Conservation (phyloP, 2,888 invertebrate genomes). For the Hybos culiciformis region DNA sequence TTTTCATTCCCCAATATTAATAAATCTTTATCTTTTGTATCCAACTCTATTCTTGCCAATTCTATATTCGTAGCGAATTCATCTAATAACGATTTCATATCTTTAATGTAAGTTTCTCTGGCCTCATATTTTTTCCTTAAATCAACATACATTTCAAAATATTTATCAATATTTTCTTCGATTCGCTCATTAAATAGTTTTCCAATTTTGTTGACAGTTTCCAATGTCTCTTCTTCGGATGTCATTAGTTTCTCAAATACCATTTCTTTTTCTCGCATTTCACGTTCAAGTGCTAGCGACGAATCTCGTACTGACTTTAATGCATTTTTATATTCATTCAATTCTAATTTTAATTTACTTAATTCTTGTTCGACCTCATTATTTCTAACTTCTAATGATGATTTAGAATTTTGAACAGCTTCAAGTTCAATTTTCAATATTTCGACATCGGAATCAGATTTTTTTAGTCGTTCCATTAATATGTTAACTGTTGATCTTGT, state of each 20-base stretch:
- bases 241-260: slow-evolving; percentile 32
- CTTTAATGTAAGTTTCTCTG: slow-evolving; percentile 33
- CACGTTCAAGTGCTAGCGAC: slow-evolving; percentile 28
- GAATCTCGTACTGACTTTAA: slow-evolving; percentile 25
- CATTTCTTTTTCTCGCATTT: slow-evolving; percentile 34
- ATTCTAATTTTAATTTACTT: slow-evolving; percentile 22
- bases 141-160: slow-evolving; percentile 32
- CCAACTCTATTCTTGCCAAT: slow-evolving; percentile 32
- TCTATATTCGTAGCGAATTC: slow-evolving; percentile 35
- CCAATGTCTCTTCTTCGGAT: slow-evolving; percentile 34
- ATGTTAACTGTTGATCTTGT: slow-evolving; percentile 35
- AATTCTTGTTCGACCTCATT: slow-evolving; percentile 25
- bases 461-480: slow-evolving; percentile 34
- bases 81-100: slow-evolving; percentile 35
- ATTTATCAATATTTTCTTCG: slow-evolving; percentile 31
- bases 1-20: slow-evolving; percentile 29
- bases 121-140: slow-evolving; percentile 33
- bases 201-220: slow-evolving; percentile 36
- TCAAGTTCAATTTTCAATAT: slow-evolving; percentile 31
- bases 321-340: slow-evolving; percentile 25
- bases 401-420: slow-evolving; percentile 26
- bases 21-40: slow-evolving; percentile 31
- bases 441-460: slow-evolving; percentile 36
- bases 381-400: slow-evolving; percentile 27
- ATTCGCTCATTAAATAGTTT: slow-evolving; percentile 36